These are phyloP conservation scores for Fringilla coelebs DNA, from an alignment of 2,797 vertebrate genomes.

Conservation along the genomic window DNA sequence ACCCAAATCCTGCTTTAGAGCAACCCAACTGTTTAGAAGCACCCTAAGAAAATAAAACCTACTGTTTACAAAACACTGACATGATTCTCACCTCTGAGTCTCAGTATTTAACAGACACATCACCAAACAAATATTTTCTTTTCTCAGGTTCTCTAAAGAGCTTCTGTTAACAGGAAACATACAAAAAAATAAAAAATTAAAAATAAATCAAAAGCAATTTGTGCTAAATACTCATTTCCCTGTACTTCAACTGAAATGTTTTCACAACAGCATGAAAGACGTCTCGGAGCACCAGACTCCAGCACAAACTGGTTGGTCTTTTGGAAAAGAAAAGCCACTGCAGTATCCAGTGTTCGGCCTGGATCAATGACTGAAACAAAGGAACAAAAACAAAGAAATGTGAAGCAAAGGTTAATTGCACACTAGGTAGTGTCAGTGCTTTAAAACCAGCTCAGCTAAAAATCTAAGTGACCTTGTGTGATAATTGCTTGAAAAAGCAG, in stretches of 20 bases:
- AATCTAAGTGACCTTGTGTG: not conserved
- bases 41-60: accelerated
- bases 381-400: not conserved
- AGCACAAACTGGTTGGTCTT: not conserved
- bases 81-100: not conserved
- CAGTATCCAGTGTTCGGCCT: not conserved
- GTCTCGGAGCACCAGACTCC: accelerated
- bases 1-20: not conserved
- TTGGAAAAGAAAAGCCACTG: not conserved
- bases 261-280: not conserved
- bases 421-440: not conserved
- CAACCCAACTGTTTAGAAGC: not conserved
- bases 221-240: not conserved
- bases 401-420: constrained; percentile 5
- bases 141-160: not conserved
- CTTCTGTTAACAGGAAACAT: not conserved
- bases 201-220: not conserved
- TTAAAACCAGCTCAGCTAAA: constrained; percentile 17
- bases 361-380: not conserved
- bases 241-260: not conserved
- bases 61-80: not conserved
- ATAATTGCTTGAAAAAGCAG: not conserved
- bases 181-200: not conserved
- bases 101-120: not conserved
- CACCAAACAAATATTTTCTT: not conserved